A percentile compares a stretch with the other conserved stretches of the same genome.
Conservation (phyloP, 2,797 vertebrate genomes). For the Picus viridis region DNA sequence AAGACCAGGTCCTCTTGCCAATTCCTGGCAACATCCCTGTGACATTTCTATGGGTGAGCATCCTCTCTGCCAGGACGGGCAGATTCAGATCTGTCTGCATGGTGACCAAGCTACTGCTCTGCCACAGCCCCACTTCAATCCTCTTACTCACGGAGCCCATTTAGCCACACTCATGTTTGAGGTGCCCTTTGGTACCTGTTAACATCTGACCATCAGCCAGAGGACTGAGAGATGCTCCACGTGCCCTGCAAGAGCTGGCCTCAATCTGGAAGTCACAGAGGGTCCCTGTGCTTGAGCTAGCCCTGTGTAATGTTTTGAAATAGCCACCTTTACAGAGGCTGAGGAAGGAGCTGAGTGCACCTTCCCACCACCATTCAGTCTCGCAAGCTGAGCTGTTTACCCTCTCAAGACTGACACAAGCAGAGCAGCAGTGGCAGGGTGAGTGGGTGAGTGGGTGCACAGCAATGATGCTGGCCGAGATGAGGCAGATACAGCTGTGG, state of each 20-base stretch:
- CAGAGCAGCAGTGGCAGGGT: background rate
- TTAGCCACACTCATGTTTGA: background rate
- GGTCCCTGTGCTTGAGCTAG: background rate
- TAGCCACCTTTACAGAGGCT: background rate
- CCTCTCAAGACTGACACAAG: background rate
- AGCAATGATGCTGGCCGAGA: background rate
- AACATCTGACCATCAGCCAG: background rate
- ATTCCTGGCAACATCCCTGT: background rate
- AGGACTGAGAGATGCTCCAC: background rate
- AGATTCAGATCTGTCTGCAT: background rate
- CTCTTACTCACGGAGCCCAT: background rate
- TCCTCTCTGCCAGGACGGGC: background rate
- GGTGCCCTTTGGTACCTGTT: background rate
- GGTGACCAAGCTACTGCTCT: background rate
- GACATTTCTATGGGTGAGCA: background rate
- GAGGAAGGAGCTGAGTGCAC: background rate
- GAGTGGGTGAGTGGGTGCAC: rapidly evolving
- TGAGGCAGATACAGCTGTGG: background rate
- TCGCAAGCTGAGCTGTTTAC: rapidly evolving
- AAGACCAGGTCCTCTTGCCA: background rate
- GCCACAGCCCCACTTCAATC: background rate
- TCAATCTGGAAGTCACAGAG: background rate
- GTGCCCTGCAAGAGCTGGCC: background rate
- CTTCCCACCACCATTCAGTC: rapidly evolving
- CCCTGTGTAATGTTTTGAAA: background rate